Base-by-base conservation (phyloP, 2,797 vertebrate species). In the Antennarius maculatus region DNA sequence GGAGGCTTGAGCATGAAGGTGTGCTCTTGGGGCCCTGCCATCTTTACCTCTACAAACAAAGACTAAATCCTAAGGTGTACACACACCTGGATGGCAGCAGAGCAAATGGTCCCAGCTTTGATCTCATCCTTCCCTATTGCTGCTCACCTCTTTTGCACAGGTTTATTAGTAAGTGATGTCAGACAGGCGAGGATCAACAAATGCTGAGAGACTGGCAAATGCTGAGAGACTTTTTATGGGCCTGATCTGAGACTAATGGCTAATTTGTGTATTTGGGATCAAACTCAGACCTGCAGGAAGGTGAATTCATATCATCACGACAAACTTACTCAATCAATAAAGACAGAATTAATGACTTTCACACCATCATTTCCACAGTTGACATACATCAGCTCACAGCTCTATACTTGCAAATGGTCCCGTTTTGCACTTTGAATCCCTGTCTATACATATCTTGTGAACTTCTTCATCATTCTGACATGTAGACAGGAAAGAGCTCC, bases 1-100 rank as follows among this genome's bases (percentile, higher is more conserved):
- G 84, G 91, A 91, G 89, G 89, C 91, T 89, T 86, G 79, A 91
- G 83, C 87, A 81, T 92, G 88, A 89, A 92, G 89, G 87, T 86
- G 87, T 73, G 77, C 82, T 86, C 81, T 67, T 85, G 84, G 81
- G 88, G 86, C 77, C 80, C 91, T 73, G 89, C 86, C 88, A 91
- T 81, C 83, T 89, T 81, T 78, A 86, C 90, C 88, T 83, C 84
- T 84, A 88, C 88, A 94, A 92, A 92, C 86, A 88, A 72, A 74
- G 76, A 48, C 78, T 73, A 73, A 86, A 74, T 86, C 84, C 74
- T 84, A 87, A 93, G 85, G 92, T 93, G 89, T 86, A 77, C 77
- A 83, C 57, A 43, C 61, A 43, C 61, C 41, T 77, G 80, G 66
- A 56, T 59, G 68, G 68, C 54, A 54, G 72, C 9, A 48, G 51